Base-by-base conservation (phyloP, 2,888 invertebrate species). In the Mythimna ferrago region DNA sequence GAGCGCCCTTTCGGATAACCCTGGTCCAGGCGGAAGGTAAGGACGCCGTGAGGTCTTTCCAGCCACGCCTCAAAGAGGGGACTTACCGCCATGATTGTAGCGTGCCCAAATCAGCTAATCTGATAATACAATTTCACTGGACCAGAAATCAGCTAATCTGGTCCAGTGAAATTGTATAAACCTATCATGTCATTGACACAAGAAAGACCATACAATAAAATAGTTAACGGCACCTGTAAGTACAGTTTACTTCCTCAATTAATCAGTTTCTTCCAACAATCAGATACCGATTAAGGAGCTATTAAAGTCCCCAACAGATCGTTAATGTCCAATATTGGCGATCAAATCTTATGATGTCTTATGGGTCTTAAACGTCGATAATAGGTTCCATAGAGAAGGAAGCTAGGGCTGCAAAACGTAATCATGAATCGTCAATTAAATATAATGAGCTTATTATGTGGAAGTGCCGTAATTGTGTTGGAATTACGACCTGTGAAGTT, bases 291-390 rank as follows among this genome's bases (percentile, higher is more conserved):
- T 82, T 71, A 78, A 61, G 70, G 58, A n/a, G 26, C 67, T 35
- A 66, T 82, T 72, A 76, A 76, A 68, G 35, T 61, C 64, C 11
- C 57, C 64, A 76, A 60, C 60, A 73, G 76, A 64, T 85, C 66
- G 66, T 81, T 76, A 76, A 78, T 61, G 32, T 53, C 44, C 51
- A 71, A 74, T 84, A 75, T 78, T 56, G 63, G 48, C 66, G 62
- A 82, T 80, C 53, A 82, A 80, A 84, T 66, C 63, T 71, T 60
- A 77, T 71, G 71, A 79, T 58, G 66, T 54, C 73, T 73, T 80
- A 63, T 71, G 65, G 57, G 38, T 58, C 44, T 74, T 73, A 60
- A 84, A 79, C 48, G 10, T 21, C 44, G 60, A 66, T 69, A 67
- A 73, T 72, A 69, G 54, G 51, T 58, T 66, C 19, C 38, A 64